Conservation (phyloP, 2,888 invertebrate species). For the Amiota mariae region DNA sequence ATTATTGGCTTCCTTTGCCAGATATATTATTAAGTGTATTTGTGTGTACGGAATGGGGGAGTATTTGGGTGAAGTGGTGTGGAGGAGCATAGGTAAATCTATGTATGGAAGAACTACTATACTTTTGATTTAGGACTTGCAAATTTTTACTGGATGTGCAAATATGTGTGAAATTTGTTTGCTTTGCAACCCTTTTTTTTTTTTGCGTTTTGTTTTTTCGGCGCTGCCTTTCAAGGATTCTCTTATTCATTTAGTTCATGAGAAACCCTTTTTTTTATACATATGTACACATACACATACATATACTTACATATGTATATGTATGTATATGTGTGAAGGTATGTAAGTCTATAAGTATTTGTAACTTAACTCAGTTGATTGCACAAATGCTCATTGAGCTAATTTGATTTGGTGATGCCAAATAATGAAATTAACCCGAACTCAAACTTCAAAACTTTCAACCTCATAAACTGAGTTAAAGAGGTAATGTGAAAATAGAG, state of each 20-base stretch:
- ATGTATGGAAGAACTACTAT: background rate
- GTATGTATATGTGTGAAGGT: too few species aligned
- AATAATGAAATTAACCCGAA: constrained; percentile 17
- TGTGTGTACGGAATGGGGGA: constrained; percentile 7
- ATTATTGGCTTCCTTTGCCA: constrained; percentile 51
- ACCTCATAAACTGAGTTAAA: constrained; percentile 13
- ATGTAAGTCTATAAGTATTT: too few species aligned
- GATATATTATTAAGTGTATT: background rate
- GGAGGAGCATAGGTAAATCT: too few species aligned
- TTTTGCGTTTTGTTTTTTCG: background rate
- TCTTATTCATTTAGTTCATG: constrained; percentile 47
- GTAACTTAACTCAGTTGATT: constrained; percentile 58
- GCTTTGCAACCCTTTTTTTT: constrained; percentile 41
- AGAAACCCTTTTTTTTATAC: background rate
- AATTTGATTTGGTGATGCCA: constrained; percentile 59
- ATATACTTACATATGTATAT: background rate
- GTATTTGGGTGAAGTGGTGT: background rate
- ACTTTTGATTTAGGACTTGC: constrained; percentile 25
- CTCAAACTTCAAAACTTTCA: background rate
- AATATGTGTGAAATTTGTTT: constrained; percentile 67
- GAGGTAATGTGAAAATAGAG: background rate
- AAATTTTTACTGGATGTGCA: constrained; percentile 54
- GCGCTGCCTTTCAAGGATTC: constrained; percentile 45
- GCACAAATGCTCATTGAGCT: constrained; percentile 71
- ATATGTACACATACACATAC: background rate